These are phyloP conservation scores for Suillia variegata DNA, from an alignment of 2,888 invertebrate species.

Conservation along the genomic window DNA sequence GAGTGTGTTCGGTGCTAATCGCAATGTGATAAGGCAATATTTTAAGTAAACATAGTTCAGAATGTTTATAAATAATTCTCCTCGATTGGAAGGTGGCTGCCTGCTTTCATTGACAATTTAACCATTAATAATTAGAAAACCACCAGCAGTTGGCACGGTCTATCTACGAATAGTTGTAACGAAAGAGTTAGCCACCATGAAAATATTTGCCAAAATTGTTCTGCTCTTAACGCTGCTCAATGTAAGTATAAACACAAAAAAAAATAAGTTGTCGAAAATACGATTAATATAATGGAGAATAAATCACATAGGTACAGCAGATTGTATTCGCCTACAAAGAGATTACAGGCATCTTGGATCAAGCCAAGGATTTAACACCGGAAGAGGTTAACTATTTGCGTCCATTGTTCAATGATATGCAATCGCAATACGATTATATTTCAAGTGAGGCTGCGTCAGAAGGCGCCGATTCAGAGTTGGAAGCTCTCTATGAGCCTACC, in stretches of 20 bases:
- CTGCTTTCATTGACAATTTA: no score
- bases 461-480: conserved; percentile 24
- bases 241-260: conserved; percentile 4
- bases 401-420: conserved; percentile 44
- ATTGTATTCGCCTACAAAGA: conserved; percentile 14
- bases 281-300: no score
- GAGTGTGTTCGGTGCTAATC: no score
- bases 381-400: conserved; percentile 39
- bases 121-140: no score
- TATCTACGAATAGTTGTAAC: no score
- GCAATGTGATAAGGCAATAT: no score
- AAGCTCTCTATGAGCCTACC: conserved; percentile 26
- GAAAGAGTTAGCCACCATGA: no score
- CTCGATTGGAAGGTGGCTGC: no score
- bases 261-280: no score
- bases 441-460: conserved; percentile 27
- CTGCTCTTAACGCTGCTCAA: not conserved
- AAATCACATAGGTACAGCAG: conserved; percentile 24
- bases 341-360: conserved; percentile 26
- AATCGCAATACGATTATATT: conserved; percentile 44
- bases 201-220: not conserved
- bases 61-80: no score
- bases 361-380: conserved; percentile 32
- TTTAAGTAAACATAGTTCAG: no score
- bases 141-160: no score